Evolutionary conservation across 1,140 invertebrate species (phyloP).

Genomic region (Neodiprion pinetum): DNA sequence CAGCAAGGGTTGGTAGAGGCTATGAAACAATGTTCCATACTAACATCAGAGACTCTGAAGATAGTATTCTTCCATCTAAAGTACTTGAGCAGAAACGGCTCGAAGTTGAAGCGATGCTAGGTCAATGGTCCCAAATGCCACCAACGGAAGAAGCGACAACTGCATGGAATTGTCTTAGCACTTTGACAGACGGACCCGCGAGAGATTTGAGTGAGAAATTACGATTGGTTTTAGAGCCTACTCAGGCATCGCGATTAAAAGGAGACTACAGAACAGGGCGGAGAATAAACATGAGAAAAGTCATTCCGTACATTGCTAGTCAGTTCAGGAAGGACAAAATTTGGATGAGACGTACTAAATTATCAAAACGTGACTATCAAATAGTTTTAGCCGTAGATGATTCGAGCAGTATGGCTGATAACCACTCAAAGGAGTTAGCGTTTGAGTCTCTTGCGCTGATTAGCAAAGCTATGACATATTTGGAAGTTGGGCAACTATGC

Average conservation of each 20-base stretch:
- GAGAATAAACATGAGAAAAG: slow-evolving; percentile 97
- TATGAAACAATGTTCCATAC: slow-evolving; percentile 75
- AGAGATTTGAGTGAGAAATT: slow-evolving; percentile 94
- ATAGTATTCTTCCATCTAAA: slow-evolving; percentile 35
- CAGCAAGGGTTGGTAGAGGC: slow-evolving; percentile 71
- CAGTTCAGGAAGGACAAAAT: slow-evolving; percentile 99
- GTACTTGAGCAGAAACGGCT: slow-evolving; percentile 49
- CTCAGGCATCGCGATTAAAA: slow-evolving; percentile 87
- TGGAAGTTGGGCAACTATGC: slow-evolving; percentile 92
- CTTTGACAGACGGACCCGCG: slow-evolving; percentile 73
- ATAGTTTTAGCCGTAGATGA: slow-evolving; percentile 97
- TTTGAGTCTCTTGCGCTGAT: slow-evolving; percentile 95
- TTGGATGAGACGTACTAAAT: slow-evolving; percentile 95
- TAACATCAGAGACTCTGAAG: slow-evolving; percentile 60
- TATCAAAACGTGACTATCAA: slow-evolving; percentile 95
- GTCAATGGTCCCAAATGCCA: slow-evolving; percentile 62
- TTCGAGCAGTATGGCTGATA: slow-evolving; percentile 92
- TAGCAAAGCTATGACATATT: slow-evolving; percentile 87
- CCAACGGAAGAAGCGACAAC: slow-evolving; percentile 59
- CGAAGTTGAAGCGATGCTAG: slow-evolving; percentile 66
- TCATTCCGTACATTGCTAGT: slow-evolving; percentile 98
- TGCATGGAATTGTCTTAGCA: slow-evolving; percentile 66
- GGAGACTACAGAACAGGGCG: slow-evolving; percentile 97
- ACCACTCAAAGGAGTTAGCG: slow-evolving; percentile 88
- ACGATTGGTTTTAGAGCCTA: slow-evolving; percentile 93